These are phyloP conservation scores for Mizuhopecten yessoensis DNA, from an alignment of 1,140 invertebrate species.

Conservation along the genomic window DNA sequence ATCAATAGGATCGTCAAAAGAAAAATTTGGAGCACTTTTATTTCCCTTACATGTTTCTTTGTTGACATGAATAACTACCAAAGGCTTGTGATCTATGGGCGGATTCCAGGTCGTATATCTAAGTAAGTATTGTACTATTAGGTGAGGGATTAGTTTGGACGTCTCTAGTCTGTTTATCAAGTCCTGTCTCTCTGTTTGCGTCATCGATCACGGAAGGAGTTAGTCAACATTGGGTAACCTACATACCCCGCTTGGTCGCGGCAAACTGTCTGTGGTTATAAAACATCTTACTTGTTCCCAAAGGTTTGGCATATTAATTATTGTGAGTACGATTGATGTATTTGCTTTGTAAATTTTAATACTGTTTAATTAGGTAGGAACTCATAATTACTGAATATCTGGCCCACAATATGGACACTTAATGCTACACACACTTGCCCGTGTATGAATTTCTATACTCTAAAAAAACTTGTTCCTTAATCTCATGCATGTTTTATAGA, in stretches of 20 bases:
- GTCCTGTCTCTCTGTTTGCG: not conserved
- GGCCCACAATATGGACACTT: no score
- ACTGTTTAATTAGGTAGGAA: no score
- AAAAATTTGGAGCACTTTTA: no score
- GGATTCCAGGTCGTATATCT: not conserved
- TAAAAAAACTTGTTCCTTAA: no score
- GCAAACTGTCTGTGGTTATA: not conserved
- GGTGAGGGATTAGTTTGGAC: not conserved
- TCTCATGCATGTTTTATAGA: no score
- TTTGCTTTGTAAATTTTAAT: no score
- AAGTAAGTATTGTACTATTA: not conserved
- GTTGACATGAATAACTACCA: not conserved
- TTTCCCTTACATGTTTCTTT: not conserved
- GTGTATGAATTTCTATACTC: no score
- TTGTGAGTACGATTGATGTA: no score
- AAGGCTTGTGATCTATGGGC: not conserved
- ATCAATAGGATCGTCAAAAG: no score
- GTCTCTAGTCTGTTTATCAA: not conserved
- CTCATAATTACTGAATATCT: no score
- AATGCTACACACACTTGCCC: no score
- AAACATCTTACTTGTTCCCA: not conserved
- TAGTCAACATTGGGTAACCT: not conserved
- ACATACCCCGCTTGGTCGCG: not conserved
- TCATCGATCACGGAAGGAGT: not conserved
- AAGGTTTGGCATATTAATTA: no score